Base-by-base conservation (phyloP, 2,113 vertebrate genomes). In the Clarias batrachus region DNA sequence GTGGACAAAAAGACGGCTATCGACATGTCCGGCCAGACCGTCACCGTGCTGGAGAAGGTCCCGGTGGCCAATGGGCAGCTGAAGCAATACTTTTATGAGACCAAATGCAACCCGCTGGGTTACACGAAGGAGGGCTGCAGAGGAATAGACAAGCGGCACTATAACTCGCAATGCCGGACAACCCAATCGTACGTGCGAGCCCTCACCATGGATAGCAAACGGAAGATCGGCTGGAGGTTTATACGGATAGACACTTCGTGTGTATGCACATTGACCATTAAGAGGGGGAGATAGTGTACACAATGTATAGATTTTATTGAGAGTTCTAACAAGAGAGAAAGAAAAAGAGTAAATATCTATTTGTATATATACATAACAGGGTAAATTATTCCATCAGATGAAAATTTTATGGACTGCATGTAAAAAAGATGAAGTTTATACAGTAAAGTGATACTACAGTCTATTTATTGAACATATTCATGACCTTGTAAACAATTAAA, bases 341-440 rank as follows among this genome's bases (percentile, higher is more conserved):
- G 94, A 94, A 91, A 95, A 93, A 95, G 94, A 95, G 96, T 96
- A 97, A 97, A 97, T 97, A 99, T 99, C 97, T 99, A 99, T 99
- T 99, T 99, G 98, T 99, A 98, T 98, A 99, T 99, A 99, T 98
- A 97, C 97, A 98, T 98, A 97, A 99, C 98, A 99, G 97, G 98
- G 97, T 99, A 99, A 99, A 98, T 99, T 99, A 99, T 99, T 99
- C 98, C 93, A 97, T 99, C 96, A 98, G 96, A 97, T 96, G 96
- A 96, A 96, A 96, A 99, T 98, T 99, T 99, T 99, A 99, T 99
- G 98, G 97, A 99, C 97, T 99, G 98, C 98, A 99, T 99, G 98
- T 98, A 99, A 95, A 96, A 95, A 96, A 95, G 97, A 98, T 97
- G 96, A 98, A 95, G 97, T 99, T 99, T 99, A 99, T 99, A 99